Conservation (phyloP, 2,888 invertebrate genomes). For the Eupithecia centaureata region DNA sequence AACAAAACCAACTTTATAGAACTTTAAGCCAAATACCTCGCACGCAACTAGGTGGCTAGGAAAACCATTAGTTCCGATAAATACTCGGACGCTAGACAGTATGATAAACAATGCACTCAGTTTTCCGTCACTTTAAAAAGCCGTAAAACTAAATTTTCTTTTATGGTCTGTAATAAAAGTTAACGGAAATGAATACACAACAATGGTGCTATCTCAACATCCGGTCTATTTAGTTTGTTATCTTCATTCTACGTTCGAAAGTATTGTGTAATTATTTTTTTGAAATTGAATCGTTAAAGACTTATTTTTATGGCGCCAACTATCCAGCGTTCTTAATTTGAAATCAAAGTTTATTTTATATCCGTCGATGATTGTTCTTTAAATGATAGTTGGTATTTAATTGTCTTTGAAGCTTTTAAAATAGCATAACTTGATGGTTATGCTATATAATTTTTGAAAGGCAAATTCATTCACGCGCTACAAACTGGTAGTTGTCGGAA, state of each 20-base stretch:
- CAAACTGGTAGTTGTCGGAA: not conserved
- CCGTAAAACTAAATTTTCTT: conserved; percentile 59
- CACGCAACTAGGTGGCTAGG: not conserved
- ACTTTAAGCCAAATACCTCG: not conserved
- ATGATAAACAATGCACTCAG: conserved; percentile 36
- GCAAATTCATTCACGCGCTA: not conserved
- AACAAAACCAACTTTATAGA: conserved; percentile 53
- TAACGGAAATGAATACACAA: conserved; percentile 66
- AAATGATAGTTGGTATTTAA: conserved; percentile 1
- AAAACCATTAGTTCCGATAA: not conserved
- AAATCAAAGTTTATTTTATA: conserved; percentile 24
- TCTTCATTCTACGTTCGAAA: conserved; percentile 57
- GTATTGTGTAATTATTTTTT: conserved; percentile 65
- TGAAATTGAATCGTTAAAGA: conserved; percentile 67
- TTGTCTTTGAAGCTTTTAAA: not conserved
- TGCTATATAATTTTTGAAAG: not conserved
- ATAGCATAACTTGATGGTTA: not conserved
- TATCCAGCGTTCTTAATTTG: conserved; percentile 20
- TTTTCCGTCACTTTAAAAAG: conserved; percentile 51
- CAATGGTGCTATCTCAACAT: conserved; percentile 65
- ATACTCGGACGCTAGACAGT: not conserved
- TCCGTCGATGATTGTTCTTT: not conserved
- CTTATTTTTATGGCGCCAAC: conserved; percentile 38
- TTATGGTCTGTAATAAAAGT: conserved; percentile 58
- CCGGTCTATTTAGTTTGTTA: conserved; percentile 66